phyloP scores from a whole-genome alignment of 2,113 vertebrate species.

The Tychaedon coryphoeus region DNA sequence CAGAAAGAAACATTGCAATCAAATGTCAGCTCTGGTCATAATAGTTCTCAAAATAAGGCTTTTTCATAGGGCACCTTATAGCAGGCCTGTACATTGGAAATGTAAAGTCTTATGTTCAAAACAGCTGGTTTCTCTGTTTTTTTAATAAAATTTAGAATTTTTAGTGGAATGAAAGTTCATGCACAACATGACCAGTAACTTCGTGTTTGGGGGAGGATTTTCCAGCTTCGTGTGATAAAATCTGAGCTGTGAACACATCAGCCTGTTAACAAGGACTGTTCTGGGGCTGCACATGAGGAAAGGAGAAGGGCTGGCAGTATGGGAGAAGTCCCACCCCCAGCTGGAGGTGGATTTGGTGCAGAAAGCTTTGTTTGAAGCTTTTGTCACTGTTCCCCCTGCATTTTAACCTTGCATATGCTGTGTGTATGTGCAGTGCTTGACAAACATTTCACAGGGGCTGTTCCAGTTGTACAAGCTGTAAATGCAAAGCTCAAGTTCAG shows the following conservation, averaged over 20 bases:
- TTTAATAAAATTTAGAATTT: background rate
- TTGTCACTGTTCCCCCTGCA: accelerated
- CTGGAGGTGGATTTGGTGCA: background rate
- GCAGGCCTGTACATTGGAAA: background rate
- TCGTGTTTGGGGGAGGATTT: background rate
- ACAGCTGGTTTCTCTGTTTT: background rate
- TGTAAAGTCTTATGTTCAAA: background rate
- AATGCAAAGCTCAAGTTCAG: background rate
- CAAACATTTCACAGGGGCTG: background rate
- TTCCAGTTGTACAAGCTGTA: background rate
- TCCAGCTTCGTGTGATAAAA: background rate
- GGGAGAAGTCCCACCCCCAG: accelerated
- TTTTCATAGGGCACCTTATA: background rate
- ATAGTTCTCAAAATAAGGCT: background rate
- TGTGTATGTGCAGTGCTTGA: background rate
- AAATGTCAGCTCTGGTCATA: background rate
- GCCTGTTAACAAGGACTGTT: background rate
- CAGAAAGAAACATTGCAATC: background rate
- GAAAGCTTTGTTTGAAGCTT: background rate
- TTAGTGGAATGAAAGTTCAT: background rate
- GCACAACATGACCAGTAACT: background rate
- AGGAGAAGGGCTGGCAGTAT: background rate
- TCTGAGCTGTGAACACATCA: background rate
- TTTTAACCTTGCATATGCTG: background rate
- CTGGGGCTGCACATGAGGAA: accelerated